Evolutionary conservation across 2,888 invertebrate genomes (phyloP), one percentile per base, ranked within the genome.

Genomic region (Calameuta pallipes): DNA sequence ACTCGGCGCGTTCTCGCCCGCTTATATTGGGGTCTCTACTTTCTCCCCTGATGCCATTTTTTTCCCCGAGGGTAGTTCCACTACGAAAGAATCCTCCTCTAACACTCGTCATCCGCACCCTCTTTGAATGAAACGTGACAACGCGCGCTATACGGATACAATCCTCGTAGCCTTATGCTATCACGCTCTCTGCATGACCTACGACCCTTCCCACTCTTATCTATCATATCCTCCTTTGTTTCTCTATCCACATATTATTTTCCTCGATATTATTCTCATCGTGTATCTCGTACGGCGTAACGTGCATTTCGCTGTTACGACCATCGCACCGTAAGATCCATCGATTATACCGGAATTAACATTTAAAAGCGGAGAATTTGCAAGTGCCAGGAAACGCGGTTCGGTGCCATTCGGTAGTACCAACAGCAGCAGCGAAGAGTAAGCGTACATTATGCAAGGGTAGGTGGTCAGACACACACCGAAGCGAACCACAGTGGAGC

Each of bases 331-430:
- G 70, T 15, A 70, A 30, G n/a, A 30, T 70, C 70, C 83, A 86
- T 87, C 85, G 85, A 88, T 86, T 86, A 87, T 86, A 77, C 78
- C 35, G 80, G 78, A 85, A 87, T 87, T 87, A 87, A 86, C 84
- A 87, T 86, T 86, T 83, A 85, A 85, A 85, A 84, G 85, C 83
- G 85, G 83, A 84, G 87, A 88, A 86, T 88, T 87, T 85, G 85
- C 86, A 87, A 87, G 84, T 84, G 83, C 82, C 84, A 79, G 82
- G 80, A 84, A 86, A 82, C 81, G 76, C 75, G 75, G 79, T 79
- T 81, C 80, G 80, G 80, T 74, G 78, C 75, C 80, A 76, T 71
- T 76, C 76, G 1, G 31, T 41, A 41, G 41, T 41, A 76, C 69
- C 75, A 82, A 79, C 73, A 76, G 78, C 73, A 79, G 80, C 83